phyloP scores from a whole-genome alignment of 2,113 vertebrate genomes.

The Gulo gulo region DNA sequence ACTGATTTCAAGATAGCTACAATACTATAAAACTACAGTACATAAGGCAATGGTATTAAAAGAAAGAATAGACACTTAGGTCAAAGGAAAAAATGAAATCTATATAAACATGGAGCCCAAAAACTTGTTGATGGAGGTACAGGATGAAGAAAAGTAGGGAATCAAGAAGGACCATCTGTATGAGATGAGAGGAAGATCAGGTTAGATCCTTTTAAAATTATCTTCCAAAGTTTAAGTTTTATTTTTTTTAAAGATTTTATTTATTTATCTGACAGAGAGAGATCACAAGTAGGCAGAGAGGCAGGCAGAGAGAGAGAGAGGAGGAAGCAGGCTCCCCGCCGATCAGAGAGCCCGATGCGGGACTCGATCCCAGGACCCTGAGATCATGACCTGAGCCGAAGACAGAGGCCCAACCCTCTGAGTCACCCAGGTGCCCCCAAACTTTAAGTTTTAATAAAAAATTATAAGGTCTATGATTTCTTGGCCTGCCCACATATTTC shows the following conservation, averaged over 20 bases:
- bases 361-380: no score
- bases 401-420: no score
- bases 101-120: constrained; percentile 17
- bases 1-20: constrained; percentile 8
- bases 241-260: no score
- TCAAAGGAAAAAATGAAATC: constrained; percentile 14
- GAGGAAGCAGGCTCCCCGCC: no score
- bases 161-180: neutral
- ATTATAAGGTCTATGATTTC: neutral
- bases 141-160: constrained; percentile 1
- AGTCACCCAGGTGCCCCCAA: neutral
- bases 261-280: no score
- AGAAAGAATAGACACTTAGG: neutral
- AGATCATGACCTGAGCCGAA: no score
- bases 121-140: constrained; percentile 18
- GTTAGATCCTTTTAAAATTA: neutral
- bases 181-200: neutral
- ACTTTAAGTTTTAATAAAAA: constrained; percentile 33
- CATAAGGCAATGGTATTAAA: constrained; percentile 12
- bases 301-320: no score
- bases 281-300: no score
- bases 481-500: neutral
- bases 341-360: no score
- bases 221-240: constrained; percentile 13
- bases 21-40: neutral